Evolutionary conservation across 2,888 invertebrate species (phyloP), one percentile per base, ranked within the genome.

Genomic region (Chymomyza caudatula): DNA sequence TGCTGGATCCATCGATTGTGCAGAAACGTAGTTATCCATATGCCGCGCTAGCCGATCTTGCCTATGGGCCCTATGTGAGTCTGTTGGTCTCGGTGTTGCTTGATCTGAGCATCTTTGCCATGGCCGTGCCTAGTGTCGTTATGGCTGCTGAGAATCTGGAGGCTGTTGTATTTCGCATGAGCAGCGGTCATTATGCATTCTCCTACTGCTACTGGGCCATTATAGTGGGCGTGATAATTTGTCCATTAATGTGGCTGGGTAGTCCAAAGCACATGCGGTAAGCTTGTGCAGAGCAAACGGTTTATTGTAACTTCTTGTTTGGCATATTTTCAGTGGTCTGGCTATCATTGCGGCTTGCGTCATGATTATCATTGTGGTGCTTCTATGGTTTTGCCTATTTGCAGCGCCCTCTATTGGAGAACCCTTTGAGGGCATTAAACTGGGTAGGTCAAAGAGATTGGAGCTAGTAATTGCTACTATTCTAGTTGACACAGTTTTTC

Each of bases 261-360:
- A 96, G 96, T 69, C 97, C 97, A 0, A 96, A 96, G 89, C 96
- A 97, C 86, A 96, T 97, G 95, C 96, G 96, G 97, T 96, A 90
- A 92, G 92, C 20, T 3, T 8, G 11, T 8, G 11, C 29, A 37
- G 29, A 1, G 8, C 11, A 11, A 37, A 37, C 2, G 15, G 15
- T 25, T 55, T 3, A n/a, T 37, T 11, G 29, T 8, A 37, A 3
- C 29, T 8, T 4, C 20, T 54, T 23, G 19, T 51, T 23, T 8
- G 19, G 2, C 4, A 3, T 55, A 23, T 37, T 55, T 71, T 2
- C 54, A 90, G 89, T 13, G 82, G 87, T 11, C 68, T 90, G 65
- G 94, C 94, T 1, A 89, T 93, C 11, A 87, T 92, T 5, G 96
- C 96, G 0, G 94, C 93, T 22, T 78, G 91, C 20, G 92, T 93